phyloP scores from a whole-genome alignment of 2,113 vertebrate genomes.

The Accipiter cooperii region DNA sequence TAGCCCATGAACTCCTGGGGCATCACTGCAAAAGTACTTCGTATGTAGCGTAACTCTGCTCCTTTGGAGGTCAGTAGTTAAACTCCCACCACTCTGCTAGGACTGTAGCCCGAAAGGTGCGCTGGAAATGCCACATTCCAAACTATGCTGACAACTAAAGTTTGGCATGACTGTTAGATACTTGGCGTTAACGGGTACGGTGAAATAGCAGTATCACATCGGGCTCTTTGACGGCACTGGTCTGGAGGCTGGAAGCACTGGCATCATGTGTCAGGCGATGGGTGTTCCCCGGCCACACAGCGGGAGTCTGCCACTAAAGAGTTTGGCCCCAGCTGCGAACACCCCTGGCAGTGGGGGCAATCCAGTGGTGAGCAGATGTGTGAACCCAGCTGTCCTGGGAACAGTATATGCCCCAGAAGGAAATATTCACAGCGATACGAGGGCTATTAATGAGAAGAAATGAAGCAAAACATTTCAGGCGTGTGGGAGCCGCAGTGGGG shows the following conservation, averaged over 20 bases:
- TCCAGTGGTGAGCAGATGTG: neutral
- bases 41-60: neutral
- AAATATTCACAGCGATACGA: neutral
- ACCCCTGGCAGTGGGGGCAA: neutral
- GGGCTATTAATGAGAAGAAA: neutral
- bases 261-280: rapidly evolving
- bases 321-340: neutral
- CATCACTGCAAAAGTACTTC: neutral
- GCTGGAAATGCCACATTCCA: neutral
- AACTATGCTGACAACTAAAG: neutral
- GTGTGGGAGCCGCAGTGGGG: rapidly evolving
- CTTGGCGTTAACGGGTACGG: neutral
- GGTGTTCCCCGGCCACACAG: neutral
- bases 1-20: neutral
- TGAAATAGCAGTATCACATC: neutral
- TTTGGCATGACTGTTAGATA: neutral
- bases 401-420: neutral
- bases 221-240: neutral
- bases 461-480: neutral
- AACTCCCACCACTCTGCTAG: neutral
- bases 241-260: neutral
- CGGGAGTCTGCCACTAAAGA: neutral
- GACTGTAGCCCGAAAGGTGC: neutral
- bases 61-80: neutral
- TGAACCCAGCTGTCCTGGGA: neutral